Conservation (phyloP, 2,797 vertebrate genomes). For the Mionectes olivaceus region DNA sequence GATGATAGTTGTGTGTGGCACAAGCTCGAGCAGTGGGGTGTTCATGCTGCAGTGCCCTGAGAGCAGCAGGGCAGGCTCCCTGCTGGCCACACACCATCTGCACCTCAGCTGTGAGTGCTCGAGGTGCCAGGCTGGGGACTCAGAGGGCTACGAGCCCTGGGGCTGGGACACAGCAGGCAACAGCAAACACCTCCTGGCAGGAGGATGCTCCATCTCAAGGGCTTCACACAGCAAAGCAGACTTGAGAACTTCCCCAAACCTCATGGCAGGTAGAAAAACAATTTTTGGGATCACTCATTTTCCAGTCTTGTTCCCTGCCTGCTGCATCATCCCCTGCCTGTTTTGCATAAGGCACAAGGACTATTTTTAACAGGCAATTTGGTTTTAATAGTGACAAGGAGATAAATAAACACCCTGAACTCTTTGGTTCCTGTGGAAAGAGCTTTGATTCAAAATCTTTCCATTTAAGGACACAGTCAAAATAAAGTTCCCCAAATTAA, state of each 20-base stretch:
- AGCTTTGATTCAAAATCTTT: constrained; percentile 5
- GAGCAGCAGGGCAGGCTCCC: neutral
- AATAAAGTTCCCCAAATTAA: neutral
- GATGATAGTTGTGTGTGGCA: no score
- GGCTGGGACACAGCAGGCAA: rapidly evolving
- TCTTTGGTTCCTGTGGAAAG: neutral
- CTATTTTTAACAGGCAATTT: constrained; percentile 36
- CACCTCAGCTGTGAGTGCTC: rapidly evolving
- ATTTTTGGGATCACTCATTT: neutral
- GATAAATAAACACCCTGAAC: constrained; percentile 11
- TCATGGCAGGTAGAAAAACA: neutral
- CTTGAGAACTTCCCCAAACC: neutral
- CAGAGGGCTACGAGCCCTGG: neutral
- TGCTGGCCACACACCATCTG: neutral
- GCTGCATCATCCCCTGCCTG: neutral
- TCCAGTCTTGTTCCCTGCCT: neutral
- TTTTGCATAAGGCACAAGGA: neutral
- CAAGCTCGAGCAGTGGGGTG: neutral
- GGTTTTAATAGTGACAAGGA: constrained; percentile 25
- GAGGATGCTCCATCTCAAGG: neutral
- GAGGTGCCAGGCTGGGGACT: neutral
- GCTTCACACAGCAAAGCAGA: neutral
- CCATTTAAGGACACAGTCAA: constrained; percentile 4
- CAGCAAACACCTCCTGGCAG: neutral
- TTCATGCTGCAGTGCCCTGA: neutral